Evolutionary conservation across 2,888 invertebrate species (phyloP), one percentile per base, ranked within the genome.

Genomic region (Kryphioiulus occultus): DNA sequence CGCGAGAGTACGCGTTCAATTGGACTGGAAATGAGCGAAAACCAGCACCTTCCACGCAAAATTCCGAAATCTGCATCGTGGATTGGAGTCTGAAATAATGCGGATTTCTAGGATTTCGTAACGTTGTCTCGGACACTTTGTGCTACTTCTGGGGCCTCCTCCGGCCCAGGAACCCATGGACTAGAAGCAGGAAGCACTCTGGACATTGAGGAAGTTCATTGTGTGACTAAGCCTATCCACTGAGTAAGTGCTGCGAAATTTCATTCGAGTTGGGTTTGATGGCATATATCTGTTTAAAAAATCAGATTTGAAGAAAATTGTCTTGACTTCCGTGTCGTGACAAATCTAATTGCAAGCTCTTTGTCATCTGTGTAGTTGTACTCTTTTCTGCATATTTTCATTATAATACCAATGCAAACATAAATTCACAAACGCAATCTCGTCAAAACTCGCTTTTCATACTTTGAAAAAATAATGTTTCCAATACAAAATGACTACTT

Each of bases 151-250:
- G 78, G 26, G 78, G 10, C 78, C 30, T 78, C 30, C 30, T 12
- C 78, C 2, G 15, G 15, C 2, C 30, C 26, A 30, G 30, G 1
- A 30, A 30, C 12, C 9, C 30, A 78, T 78, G 78, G 78, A 78
- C 12, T 78, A 78, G 78, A 78, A 26, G 9, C 78, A 78, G 78
- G 78, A 78, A 78, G 78, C 78, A 78, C 30, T 30, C 78, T 78
- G 78, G 78, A 30, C 78, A 78, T 78, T 78, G 30, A 78, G 78
- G 78, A 78, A 78, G 78, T 78, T 26, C 78, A 78, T 78, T 78
- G 78, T 78, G 30, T 15, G 22, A 15, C 7, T 78, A 78, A 78
- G 78, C 78, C 78, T 78, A 78, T 26, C 78, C 78, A 78, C 26
- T 30, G 78, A 78, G 78, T 78, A 78, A 78, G 78, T 78, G 78